These are phyloP conservation scores for Trematocara zebra DNA, from an alignment of 2,113 vertebrate species.

Conservation along the genomic window DNA sequence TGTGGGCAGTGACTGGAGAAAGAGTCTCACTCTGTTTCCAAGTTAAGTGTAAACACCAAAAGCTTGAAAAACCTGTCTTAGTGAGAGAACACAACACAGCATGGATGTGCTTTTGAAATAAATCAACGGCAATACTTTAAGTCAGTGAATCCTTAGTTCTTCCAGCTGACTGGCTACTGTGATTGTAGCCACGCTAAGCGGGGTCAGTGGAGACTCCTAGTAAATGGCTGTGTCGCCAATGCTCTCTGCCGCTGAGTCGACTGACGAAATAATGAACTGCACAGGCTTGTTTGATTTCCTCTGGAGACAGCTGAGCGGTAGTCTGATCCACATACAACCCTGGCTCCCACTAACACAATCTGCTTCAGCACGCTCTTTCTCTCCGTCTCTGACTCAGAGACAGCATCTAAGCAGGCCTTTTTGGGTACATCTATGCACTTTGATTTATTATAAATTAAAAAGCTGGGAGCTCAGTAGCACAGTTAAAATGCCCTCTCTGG, in stretches of 20 bases:
- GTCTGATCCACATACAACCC: conserved; percentile 55
- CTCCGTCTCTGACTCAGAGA: conserved; percentile 45
- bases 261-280: conserved; percentile 65
- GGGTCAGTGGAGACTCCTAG: conserved; percentile 45
- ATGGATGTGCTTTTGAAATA: not conserved
- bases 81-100: not conserved
- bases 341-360: conserved; percentile 65
- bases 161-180: conserved; percentile 17
- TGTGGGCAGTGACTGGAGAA: not conserved
- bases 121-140: not conserved
- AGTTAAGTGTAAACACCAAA: not conserved
- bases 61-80: not conserved
- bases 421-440: conserved; percentile 56
- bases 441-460: conserved; percentile 73
- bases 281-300: conserved; percentile 66
- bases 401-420: conserved; percentile 36
- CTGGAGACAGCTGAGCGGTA: conserved; percentile 65
- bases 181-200: conserved; percentile 2
- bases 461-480: conserved; percentile 53
- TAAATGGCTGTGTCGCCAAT: conserved; percentile 60
- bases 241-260: conserved; percentile 44
- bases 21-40: not conserved
- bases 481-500: conserved; percentile 58
- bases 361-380: conserved; percentile 37
- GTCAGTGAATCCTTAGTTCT: conserved; percentile 6